These are phyloP conservation scores for Patella depressa DNA, from an alignment of 2,888 invertebrate species.

Conservation along the genomic window DNA sequence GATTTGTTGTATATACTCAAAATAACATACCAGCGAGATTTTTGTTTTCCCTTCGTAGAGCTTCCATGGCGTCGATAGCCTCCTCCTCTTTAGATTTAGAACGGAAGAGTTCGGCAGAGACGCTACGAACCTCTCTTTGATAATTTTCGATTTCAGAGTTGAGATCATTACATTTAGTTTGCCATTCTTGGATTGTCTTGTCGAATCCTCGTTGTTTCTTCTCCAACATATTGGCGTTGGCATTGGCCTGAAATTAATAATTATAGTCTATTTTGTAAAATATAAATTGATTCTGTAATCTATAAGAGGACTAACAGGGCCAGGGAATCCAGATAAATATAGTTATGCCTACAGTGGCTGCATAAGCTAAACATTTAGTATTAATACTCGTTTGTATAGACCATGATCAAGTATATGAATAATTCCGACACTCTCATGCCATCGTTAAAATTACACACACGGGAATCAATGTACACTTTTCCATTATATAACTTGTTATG, in stretches of 20 bases:
- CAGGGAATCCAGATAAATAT: too few species aligned
- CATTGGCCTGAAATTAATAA: conserved; percentile 34
- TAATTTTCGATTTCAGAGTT: conserved; percentile 92
- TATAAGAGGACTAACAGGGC: background rate
- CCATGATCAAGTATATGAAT: too few species aligned
- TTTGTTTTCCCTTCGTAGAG: conserved; percentile 98
- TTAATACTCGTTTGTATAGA: too few species aligned
- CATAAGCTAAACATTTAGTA: too few species aligned
- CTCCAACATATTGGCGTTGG: conserved; percentile 85
- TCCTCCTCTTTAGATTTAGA: conserved; percentile 96
- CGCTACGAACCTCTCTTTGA: conserved; percentile 99
- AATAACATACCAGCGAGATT: conserved; percentile 76
- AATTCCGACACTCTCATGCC: too few species aligned
- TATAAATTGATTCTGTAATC: background rate
- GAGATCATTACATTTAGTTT: conserved; percentile 93
- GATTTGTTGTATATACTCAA: background rate
- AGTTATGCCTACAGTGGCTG: too few species aligned
- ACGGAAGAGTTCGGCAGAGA: conserved; percentile 98
- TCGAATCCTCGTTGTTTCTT: conserved; percentile 99
- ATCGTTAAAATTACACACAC: too few species aligned
- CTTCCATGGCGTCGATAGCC: conserved; percentile 96
- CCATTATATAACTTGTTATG: too few species aligned
- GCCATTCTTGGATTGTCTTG: conserved; percentile 99
- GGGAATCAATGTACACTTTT: too few species aligned
- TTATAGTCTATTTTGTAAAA: background rate